Base-by-base conservation (phyloP, 2,888 invertebrate species). In the Macropis europaea region DNA sequence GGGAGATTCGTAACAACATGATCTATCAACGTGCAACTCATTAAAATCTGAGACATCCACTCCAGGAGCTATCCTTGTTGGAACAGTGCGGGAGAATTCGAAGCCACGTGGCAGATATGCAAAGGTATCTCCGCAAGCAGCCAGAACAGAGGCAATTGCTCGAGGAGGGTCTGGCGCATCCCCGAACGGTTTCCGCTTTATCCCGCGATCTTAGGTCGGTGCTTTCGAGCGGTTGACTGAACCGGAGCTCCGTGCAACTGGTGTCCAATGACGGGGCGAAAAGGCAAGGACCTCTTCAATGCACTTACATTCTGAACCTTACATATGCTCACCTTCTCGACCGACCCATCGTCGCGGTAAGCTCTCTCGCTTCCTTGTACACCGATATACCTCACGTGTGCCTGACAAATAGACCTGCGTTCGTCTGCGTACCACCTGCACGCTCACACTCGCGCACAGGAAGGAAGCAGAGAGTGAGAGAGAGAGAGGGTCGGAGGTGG, bases 181-280 rank as follows among this genome's bases (percentile, higher is more conserved):
- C 32, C 22, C 32, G 9, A 43, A 59, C 42, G 26, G 47, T 28
- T 48, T 57, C 54, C 71, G 66, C 50, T 74, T 48, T 68, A 74
- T 71, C 70, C 62, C 60, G 62, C 48, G 75, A 71, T 75, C 75
- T 72, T 66, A 50, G 48, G 59, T 38, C 64, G 68, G 57, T 36
- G 67, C 53, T 70, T 66, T 64, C 57, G 63, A 70, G 67, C 73
- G 63, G n/a, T n/a, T 30, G 66, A 71, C 72, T 70, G 77, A 70
- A 77, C 61, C 61, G 42, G 68, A 60, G 73, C 53, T 60, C 63
- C 54, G 62, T 47, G 82, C 81, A 82, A 80, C 79, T 78, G 76
- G 80, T 80, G 82, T 78, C 76, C 82, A 74, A 82, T 82, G 82
- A 80, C 68, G 74, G 67, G 61, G 67, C 71, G 74, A 64, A 73